Evolutionary conservation across 1,140 invertebrate genomes (phyloP).

Genomic region (Heliconius congener): DNA sequence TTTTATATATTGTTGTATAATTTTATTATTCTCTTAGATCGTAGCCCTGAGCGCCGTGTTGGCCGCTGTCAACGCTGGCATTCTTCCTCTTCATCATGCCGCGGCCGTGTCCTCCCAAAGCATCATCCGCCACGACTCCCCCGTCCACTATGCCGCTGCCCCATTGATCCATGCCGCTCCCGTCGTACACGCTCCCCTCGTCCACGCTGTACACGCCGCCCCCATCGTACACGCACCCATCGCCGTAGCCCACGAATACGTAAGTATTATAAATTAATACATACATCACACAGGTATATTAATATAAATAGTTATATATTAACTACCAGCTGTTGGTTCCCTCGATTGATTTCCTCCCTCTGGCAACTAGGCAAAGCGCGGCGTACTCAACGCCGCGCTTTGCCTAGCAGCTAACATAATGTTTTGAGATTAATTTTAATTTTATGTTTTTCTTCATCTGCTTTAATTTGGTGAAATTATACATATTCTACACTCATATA

Average conservation of each 20-base stretch:
- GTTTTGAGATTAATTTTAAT: too few species aligned
- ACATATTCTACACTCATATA: not conserved
- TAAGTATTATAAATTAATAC: conserved; percentile 44
- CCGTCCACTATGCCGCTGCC: conserved; percentile 62
- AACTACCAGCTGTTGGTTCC: too few species aligned
- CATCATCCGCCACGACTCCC: conserved; percentile 75
- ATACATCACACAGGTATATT: not conserved
- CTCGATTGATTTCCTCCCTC: too few species aligned
- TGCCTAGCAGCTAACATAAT: too few species aligned
- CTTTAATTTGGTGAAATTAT: not conserved
- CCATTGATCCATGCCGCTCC: conserved; percentile 59
- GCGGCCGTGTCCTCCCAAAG: conserved; percentile 76
- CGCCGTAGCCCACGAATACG: conserved; percentile 64
- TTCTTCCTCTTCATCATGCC: conserved; percentile 63
- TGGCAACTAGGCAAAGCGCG: too few species aligned
- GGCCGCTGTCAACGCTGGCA: conserved; percentile 72
- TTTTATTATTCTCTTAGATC: conserved; percentile 51
- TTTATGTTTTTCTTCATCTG: not conserved
- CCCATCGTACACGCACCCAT: conserved; percentile 65
- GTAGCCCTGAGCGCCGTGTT: conserved; percentile 70
- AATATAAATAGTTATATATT: not conserved
- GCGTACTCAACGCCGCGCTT: too few species aligned
- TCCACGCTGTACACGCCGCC: conserved; percentile 69
- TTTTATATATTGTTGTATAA: not conserved
- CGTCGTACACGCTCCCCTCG: conserved; percentile 69